A percentile compares a stretch with the other conserved stretches of the same genome.
Evolutionary conservation across 1,140 invertebrate genomes (phyloP).

Genomic region (Spodoptera litura): DNA sequence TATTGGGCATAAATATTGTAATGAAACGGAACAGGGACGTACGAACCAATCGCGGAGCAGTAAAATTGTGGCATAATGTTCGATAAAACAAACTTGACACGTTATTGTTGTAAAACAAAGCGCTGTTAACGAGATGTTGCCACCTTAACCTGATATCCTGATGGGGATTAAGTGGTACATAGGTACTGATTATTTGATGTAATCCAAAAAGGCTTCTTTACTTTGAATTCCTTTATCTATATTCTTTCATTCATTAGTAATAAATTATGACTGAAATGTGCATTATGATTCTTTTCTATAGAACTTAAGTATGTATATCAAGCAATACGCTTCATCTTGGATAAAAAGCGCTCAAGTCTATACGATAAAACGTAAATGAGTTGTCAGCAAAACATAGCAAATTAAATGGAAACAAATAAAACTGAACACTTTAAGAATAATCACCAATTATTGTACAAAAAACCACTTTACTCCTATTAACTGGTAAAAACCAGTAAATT

Average conservation of each 20-base stretch:
- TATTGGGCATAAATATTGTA: conserved; percentile 52
- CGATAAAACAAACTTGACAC: conserved; percentile 39
- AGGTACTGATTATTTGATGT: conserved; percentile 28
- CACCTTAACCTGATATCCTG: conserved; percentile 25
- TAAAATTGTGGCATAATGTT: conserved; percentile 32
- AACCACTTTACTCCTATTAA: conserved; percentile 60
- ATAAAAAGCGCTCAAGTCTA: too few relatives aligned
- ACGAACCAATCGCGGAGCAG: conserved; percentile 39
- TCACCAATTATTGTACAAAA: conserved; percentile 55
- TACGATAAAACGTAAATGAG: conserved; percentile 61
- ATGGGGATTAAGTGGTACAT: conserved; percentile 11
- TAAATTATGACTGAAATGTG: too few relatives aligned
- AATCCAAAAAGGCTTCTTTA: background rate
- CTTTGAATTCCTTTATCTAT: background rate
- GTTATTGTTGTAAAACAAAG: conserved; percentile 42
- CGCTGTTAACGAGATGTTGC: conserved; percentile 38
- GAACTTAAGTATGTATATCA: too few relatives aligned
- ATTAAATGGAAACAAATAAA: background rate
- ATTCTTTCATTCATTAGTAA: too few relatives aligned
- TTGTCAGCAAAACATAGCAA: conserved; percentile 72
- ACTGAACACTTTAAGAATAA: conserved; percentile 23
- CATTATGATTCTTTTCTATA: too few relatives aligned
- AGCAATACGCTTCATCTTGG: too few relatives aligned
- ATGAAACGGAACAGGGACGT: conserved; percentile 42
- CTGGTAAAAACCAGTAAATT: conserved; percentile 68